Conservation (phyloP, 2,113 vertebrate species). For the Hippocampus barbouri region DNA sequence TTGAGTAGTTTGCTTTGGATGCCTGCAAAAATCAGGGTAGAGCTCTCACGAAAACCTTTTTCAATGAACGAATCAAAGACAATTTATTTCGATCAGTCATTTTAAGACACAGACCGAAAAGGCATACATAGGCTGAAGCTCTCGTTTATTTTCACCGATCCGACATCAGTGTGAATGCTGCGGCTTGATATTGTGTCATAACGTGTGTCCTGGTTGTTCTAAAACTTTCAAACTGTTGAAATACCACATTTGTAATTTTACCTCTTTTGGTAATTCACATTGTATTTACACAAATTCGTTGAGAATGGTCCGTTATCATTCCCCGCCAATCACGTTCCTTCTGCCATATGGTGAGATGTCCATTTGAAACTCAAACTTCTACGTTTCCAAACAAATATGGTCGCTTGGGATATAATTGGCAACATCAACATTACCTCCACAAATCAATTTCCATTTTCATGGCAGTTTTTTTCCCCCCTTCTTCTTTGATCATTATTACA, state of each 20-base stretch:
- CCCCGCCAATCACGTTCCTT: background rate
- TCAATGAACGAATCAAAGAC: background rate
- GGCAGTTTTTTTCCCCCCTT: background rate
- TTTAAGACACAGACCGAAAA: too few relatives aligned
- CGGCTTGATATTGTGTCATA: background rate
- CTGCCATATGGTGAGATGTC: background rate
- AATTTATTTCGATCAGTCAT: background rate
- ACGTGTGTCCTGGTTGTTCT: background rate
- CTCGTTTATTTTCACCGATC: too few relatives aligned
- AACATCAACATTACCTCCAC: background rate
- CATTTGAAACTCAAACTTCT: background rate
- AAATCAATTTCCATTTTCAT: background rate
- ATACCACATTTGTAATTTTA: background rate
- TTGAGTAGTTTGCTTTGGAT: constrained; percentile 49
- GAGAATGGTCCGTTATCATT: background rate
- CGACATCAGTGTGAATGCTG: background rate
- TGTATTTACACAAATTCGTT: background rate
- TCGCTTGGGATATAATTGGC: background rate
- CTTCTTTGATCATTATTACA: background rate
- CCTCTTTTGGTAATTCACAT: background rate
- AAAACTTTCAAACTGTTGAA: background rate
- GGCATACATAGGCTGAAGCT: too few relatives aligned
- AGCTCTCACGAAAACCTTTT: constrained; percentile 9
- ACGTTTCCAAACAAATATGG: background rate
- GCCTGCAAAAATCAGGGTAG: background rate